These are phyloP conservation scores for Andrena haemorrhoa DNA, from an alignment of 2,888 invertebrate genomes.

Conservation along the genomic window DNA sequence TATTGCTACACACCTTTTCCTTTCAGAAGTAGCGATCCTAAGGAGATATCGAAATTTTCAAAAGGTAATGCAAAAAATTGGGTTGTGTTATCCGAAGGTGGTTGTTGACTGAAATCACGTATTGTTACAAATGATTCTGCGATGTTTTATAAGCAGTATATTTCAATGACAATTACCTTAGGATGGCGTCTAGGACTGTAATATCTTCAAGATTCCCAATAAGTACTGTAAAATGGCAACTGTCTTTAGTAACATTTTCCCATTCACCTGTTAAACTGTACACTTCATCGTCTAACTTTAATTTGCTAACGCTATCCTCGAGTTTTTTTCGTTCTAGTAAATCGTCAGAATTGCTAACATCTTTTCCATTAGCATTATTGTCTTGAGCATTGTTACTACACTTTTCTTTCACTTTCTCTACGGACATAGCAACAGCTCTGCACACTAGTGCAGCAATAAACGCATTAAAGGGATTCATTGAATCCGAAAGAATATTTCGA, in stretches of 20 bases:
- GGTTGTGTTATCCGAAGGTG: constrained; percentile 75
- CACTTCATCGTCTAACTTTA: constrained; percentile 86
- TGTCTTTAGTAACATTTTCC: constrained; percentile 94
- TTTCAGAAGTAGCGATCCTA: constrained; percentile 82
- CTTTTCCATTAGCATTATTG: constrained; percentile 73
- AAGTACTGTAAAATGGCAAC: constrained; percentile 94
- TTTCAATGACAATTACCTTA: constrained; percentile 80
- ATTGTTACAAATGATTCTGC: background rate
- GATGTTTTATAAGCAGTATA: constrained; percentile 4
- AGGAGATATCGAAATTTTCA: constrained; percentile 80
- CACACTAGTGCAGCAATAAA: constrained; percentile 94
- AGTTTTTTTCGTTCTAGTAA: constrained; percentile 74
- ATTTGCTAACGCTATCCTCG: constrained; percentile 79
- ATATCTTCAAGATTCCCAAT: constrained; percentile 96
- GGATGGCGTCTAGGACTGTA: constrained; percentile 91
- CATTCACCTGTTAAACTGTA: constrained; percentile 86
- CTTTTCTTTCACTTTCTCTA: constrained; percentile 85
- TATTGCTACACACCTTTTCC: constrained; percentile 82
- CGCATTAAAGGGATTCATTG: constrained; percentile 91
- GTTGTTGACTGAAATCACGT: constrained; percentile 75
- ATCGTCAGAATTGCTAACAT: constrained; percentile 73
- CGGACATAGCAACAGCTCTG: constrained; percentile 89
- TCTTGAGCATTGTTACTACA: constrained; percentile 59
- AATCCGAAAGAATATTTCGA: constrained; percentile 90
- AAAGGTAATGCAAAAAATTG: constrained; percentile 78